Evolutionary conservation across 2,797 vertebrate genomes (phyloP).

Genomic region (Chiroxiphia lanceolata): DNA sequence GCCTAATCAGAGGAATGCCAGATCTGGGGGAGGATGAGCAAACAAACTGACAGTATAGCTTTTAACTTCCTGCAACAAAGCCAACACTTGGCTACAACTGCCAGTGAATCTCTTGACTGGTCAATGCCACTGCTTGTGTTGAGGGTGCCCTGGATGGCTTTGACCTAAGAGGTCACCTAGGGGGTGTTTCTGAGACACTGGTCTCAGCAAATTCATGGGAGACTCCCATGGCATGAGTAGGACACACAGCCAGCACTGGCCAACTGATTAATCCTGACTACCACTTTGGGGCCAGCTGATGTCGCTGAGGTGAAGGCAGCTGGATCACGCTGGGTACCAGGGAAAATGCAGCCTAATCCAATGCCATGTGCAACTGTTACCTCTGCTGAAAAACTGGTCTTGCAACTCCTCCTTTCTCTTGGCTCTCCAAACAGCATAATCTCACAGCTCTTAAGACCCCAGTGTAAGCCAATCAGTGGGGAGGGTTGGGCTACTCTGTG

Average conservation of each 20-base stretch:
- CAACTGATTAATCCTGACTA: accelerated
- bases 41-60: background rate
- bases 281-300: accelerated
- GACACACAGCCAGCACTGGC: background rate
- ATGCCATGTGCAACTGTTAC: background rate
- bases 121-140: background rate
- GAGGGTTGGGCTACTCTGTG: background rate
- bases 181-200: accelerated
- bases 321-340: background rate
- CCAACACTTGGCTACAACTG: background rate
- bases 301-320: background rate
- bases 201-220: background rate
- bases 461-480: background rate
- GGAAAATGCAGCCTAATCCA: background rate
- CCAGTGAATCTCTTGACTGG: background rate
- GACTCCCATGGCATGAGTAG: background rate
- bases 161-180: background rate
- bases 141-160: background rate
- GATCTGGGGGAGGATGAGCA: background rate
- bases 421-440: background rate
- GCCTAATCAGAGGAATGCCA: slow-evolving; percentile 12
- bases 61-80: background rate
- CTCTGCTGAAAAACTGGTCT: background rate
- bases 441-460: background rate
- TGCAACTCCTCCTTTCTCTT: background rate